phyloP scores from a whole-genome alignment of 2,113 vertebrate species.

The Lamprotornis superbus region DNA sequence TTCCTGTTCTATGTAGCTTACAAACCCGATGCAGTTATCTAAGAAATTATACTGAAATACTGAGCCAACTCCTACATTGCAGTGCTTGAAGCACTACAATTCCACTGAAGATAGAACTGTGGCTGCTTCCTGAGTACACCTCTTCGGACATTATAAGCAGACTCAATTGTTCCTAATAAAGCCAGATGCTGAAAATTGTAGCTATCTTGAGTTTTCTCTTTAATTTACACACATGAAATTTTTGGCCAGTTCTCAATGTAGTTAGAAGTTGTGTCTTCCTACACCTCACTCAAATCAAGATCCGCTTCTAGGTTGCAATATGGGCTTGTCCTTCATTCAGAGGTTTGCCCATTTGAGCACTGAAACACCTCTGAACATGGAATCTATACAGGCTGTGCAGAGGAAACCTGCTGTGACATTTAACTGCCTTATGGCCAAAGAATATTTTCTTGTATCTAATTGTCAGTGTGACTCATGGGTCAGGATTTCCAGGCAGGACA shows the following conservation, averaged over 20 bases:
- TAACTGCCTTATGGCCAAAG: not conserved
- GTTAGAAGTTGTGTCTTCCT: not conserved
- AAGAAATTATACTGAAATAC: not conserved
- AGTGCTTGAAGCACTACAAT: not conserved
- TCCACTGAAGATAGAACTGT: not conserved
- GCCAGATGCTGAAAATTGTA: not conserved
- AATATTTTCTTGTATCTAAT: not conserved
- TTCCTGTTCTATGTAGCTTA: not conserved
- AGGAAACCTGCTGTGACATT: not conserved
- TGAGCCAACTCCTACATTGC: not conserved
- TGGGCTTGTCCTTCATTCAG: not conserved
- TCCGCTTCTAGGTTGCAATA: not conserved
- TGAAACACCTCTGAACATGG: not conserved
- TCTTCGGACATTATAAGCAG: not conserved
- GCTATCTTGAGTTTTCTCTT: not conserved
- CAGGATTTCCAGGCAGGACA: not conserved
- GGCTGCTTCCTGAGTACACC: not conserved
- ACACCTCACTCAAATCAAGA: not conserved
- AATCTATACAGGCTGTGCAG: not conserved
- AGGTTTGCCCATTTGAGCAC: not conserved
- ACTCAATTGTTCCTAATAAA: not conserved
- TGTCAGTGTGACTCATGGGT: not conserved
- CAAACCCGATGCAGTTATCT: not conserved
- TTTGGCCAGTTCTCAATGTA: not conserved
- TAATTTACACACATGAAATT: not conserved